Evolutionary conservation across 2,113 vertebrate genomes (phyloP).

Genomic region (Megaptera novaeangliae): DNA sequence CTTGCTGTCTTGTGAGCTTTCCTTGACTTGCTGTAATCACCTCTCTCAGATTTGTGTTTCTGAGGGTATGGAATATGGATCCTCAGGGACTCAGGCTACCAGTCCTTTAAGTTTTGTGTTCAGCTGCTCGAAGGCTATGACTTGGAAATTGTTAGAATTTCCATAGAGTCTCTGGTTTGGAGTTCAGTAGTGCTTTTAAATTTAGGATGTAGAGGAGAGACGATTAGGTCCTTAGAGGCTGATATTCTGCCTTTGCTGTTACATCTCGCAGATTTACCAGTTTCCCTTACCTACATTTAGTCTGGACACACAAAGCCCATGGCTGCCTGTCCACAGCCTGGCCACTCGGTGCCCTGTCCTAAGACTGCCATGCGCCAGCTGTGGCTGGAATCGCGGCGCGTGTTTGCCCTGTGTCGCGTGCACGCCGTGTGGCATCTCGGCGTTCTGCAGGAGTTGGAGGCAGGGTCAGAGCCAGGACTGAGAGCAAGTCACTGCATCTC

Average conservation of each 20-base stretch:
- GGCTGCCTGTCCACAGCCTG: no score
- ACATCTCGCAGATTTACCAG: background rate
- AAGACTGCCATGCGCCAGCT: rapidly evolving
- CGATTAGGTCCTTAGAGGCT: background rate
- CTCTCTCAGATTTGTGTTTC: background rate
- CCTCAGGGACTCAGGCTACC: background rate
- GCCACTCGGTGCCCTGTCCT: background rate
- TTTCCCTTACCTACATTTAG: rapidly evolving
- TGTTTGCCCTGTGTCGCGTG: background rate
- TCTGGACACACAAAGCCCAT: background rate
- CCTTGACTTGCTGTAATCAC: background rate
- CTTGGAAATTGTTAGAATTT: background rate
- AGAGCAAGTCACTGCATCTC: background rate
- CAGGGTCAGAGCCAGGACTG: background rate
- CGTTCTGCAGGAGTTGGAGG: background rate
- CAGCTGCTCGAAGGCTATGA: background rate
- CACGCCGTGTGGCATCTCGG: background rate
- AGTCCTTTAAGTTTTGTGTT: background rate
- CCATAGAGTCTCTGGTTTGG: background rate
- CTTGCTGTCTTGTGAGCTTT: background rate
- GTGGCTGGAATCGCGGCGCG: rapidly evolving
- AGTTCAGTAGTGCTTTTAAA: background rate
- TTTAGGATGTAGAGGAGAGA: background rate
- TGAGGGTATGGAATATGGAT: background rate
- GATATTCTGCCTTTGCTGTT: background rate